Conservation (phyloP, 2,888 invertebrate genomes). For the Hecatera dysodea region DNA sequence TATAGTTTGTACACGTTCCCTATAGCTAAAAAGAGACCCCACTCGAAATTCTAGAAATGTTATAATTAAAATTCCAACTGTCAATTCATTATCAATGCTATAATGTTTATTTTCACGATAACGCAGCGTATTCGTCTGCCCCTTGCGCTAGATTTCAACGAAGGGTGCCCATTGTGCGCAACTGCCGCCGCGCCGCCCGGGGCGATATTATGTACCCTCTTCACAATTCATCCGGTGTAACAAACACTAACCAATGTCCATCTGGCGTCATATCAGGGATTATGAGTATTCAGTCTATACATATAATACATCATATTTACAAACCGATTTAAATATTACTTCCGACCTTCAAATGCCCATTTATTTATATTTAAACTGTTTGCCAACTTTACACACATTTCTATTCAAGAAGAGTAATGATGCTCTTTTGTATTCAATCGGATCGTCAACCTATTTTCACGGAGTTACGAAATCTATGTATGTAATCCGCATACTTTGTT, state of each 20-base stretch:
- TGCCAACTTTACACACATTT: slow-evolving; percentile 44
- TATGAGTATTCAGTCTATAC: no score
- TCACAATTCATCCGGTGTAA: background rate
- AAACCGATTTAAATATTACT: background rate
- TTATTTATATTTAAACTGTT: slow-evolving; percentile 15
- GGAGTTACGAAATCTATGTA: slow-evolving; percentile 55
- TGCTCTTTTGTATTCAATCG: slow-evolving; percentile 62
- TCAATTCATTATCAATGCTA: no score
- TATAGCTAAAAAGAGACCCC: no score
- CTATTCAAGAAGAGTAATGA: slow-evolving; percentile 55
- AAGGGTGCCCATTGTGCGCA: background rate
- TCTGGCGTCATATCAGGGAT: background rate
- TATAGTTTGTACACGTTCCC: no score
- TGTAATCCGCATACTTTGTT: slow-evolving; percentile 34
- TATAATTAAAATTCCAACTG: no score
- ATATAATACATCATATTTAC: no score
- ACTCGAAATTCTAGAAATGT: no score
- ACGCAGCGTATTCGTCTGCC: no score
- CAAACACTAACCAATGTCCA: background rate
- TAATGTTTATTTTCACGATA: no score
- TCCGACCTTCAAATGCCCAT: slow-evolving; percentile 28
- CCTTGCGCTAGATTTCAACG: background rate
- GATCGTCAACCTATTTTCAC: slow-evolving; percentile 61
- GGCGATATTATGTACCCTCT: background rate
- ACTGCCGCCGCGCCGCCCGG: background rate